Evolutionary conservation across 2,797 vertebrate genomes (phyloP).

Genomic region (Sus cebifrons): DNA sequence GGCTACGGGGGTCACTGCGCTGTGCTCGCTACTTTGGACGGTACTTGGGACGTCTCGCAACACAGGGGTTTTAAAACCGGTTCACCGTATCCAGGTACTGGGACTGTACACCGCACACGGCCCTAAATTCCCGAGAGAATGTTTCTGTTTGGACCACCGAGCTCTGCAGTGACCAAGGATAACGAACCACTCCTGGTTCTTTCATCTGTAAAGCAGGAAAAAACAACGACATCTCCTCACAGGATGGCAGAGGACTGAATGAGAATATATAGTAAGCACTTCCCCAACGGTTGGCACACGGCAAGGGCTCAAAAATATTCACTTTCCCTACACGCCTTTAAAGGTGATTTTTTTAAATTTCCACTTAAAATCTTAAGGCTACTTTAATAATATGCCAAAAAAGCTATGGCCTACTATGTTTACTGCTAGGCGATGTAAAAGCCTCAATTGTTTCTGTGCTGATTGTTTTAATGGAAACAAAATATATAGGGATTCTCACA

Average conservation of each 20-base stretch:
- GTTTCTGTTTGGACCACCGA: background rate
- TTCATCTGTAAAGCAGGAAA: background rate
- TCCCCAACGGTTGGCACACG: background rate
- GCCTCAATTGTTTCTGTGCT: background rate
- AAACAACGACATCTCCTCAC: no score
- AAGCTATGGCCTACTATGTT: background rate
- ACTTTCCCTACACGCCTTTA: background rate
- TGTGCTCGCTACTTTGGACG: background rate
- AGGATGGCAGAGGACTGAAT: background rate
- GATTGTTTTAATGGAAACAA: background rate
- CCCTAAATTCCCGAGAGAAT: background rate
- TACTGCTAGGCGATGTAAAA: background rate
- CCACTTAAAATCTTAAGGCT: slow-evolving; percentile 16
- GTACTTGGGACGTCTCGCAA: background rate
- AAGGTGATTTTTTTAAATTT: background rate
- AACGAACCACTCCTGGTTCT: background rate
- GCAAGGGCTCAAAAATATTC: background rate
- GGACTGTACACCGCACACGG: background rate
- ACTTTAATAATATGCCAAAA: background rate
- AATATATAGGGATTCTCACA: background rate
- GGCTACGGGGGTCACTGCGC: background rate
- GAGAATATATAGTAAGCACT: background rate
- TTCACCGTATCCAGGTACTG: background rate
- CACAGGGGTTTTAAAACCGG: background rate
- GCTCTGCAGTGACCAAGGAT: background rate